Conservation (phyloP, 2,113 vertebrate genomes). For the Prunella himalayana region DNA sequence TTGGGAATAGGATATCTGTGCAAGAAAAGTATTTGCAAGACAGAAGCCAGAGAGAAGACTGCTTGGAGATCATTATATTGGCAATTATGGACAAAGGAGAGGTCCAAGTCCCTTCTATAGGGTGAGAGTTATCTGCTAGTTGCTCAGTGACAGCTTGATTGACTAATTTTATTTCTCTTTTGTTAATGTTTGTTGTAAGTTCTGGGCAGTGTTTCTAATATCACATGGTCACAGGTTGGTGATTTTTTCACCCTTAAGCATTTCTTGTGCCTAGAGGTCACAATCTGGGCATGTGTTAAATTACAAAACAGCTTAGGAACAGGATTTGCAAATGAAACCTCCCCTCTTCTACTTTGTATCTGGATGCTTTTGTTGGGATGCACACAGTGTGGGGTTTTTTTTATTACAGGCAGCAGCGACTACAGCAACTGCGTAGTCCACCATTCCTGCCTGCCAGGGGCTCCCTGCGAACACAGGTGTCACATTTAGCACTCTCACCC, state of each 20-base stretch:
- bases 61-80: not conserved
- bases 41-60: not conserved
- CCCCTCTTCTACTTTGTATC: not conserved
- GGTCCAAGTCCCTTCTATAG: not conserved
- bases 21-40: not conserved
- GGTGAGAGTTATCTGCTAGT: not conserved
- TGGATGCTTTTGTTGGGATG: not conserved
- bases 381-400: rapidly evolving
- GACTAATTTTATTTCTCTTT: not conserved
- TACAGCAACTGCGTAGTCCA: not conserved
- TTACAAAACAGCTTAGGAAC: not conserved
- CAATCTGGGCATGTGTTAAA: not conserved
- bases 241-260: not conserved
- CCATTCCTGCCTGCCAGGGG: not conserved
- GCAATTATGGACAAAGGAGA: not conserved
- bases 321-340: not conserved
- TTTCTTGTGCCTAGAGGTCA: not conserved
- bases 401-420: not conserved
- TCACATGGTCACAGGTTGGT: not conserved
- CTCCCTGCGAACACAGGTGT: not conserved
- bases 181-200: not conserved
- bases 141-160: not conserved
- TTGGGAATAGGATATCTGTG: not conserved
- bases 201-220: not conserved
- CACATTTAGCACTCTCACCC: not conserved